These are phyloP conservation scores for Aproaerema taeniolella DNA, from an alignment of 2,888 invertebrate genomes.

Conservation along the genomic window DNA sequence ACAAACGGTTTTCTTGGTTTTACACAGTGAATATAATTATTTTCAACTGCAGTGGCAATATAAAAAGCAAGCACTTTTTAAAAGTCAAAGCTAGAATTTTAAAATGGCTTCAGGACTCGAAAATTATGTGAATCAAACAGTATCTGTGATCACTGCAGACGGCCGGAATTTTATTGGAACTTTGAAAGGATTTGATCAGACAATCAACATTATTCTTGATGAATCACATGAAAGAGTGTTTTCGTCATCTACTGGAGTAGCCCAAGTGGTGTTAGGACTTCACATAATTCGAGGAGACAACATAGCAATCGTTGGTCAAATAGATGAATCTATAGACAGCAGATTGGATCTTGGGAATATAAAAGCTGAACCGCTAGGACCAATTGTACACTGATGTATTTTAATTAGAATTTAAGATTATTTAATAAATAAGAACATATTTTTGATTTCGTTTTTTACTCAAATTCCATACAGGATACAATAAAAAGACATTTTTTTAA, in stretches of 20 bases:
- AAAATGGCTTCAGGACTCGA: conserved; percentile 93
- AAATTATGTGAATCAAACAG: conserved; percentile 92
- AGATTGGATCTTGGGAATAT: conserved; percentile 87
- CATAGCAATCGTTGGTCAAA: conserved; percentile 92
- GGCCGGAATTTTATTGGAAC: conserved; percentile 98
- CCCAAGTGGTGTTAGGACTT: conserved; percentile 92
- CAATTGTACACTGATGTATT: conserved; percentile 82
- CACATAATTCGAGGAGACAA: conserved; percentile 99
- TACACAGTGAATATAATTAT: no score
- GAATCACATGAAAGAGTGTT: conserved; percentile 99
- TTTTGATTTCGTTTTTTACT: conserved; percentile 5
- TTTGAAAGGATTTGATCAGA: conserved; percentile 98
- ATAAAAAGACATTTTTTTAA: neutral
- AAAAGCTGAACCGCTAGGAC: conserved; percentile 89
- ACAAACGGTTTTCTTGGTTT: no score
- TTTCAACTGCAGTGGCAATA: no score
- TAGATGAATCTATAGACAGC: conserved; percentile 90
- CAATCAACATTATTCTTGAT: conserved; percentile 98
- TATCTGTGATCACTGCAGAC: conserved; percentile 97
- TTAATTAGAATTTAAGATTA: conserved; percentile 26
- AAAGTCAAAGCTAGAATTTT: no score
- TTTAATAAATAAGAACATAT: conserved; percentile 37
- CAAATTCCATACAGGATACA: neutral
- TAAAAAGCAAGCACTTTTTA: no score
- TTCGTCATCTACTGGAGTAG: conserved; percentile 92